phyloP scores from a whole-genome alignment of 2,797 vertebrate species.

The Lagorchestes hirsutus region DNA sequence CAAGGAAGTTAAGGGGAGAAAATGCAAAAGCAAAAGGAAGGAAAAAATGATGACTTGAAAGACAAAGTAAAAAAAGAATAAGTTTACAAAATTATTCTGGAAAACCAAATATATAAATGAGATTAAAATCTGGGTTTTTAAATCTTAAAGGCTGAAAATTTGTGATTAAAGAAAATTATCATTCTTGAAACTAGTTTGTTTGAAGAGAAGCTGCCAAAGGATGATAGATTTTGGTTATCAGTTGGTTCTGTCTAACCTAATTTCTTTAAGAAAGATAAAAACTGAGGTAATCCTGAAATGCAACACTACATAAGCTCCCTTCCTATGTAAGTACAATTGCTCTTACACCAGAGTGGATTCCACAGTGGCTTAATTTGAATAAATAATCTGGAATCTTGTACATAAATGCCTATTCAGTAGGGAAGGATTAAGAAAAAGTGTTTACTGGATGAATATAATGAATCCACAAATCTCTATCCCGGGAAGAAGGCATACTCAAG shows the following conservation, averaged over 20 bases:
- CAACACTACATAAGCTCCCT: conserved; percentile 21
- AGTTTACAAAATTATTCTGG: conserved; percentile 20
- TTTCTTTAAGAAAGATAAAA: conserved; percentile 29
- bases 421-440: conserved; percentile 4
- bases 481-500: conserved; percentile 44
- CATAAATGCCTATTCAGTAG: neutral
- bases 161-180: neutral
- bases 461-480: neutral
- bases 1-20: conserved; percentile 22
- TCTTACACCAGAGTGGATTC: conserved; percentile 31
- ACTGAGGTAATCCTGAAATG: conserved; percentile 16
- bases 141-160: neutral
- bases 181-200: conserved; percentile 1
- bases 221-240: neutral
- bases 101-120: neutral
- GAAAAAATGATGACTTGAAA: neutral
- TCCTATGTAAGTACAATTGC: neutral
- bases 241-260: conserved; percentile 8
- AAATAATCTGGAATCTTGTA: conserved; percentile 21
- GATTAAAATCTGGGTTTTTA: neutral
- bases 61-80: conserved; percentile 10
- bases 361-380: neutral
- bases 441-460: neutral
- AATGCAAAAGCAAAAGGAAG: conserved; percentile 36
- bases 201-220: conserved; percentile 24